A percentile compares a stretch with the other conserved stretches of the same genome.
phyloP scores from a whole-genome alignment of 2,797 vertebrate genomes.

The Sebastes iracundus region DNA sequence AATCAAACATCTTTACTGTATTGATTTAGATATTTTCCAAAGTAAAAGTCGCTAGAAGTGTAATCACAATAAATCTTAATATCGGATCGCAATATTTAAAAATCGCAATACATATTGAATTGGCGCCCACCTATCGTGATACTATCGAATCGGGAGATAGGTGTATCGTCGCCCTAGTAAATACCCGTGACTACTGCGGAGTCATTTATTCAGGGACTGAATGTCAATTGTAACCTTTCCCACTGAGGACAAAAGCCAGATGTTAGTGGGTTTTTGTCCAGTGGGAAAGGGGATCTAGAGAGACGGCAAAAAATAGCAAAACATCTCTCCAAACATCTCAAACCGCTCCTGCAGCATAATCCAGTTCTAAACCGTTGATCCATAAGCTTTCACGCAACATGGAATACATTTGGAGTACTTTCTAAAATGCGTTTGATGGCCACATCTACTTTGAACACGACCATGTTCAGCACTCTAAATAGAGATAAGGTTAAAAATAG shows the following conservation, averaged over 20 bases:
- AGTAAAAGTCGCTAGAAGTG: no score
- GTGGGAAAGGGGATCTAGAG: not conserved
- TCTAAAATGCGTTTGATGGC: not conserved
- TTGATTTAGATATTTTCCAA: no score
- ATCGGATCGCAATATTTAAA: no score
- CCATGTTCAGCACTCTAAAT: not conserved
- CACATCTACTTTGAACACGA: not conserved
- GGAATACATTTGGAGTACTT: not conserved
- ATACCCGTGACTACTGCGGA: not conserved
- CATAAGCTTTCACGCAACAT: not conserved
- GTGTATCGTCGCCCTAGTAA: not conserved
- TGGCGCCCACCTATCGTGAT: no score
- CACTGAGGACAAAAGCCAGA: not conserved
- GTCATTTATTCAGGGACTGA: not conserved
- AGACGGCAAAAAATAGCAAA: not conserved
- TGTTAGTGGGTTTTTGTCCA: not conserved
- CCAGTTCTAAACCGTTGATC: not conserved
- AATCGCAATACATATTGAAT: no score
- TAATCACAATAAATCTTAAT: no score
- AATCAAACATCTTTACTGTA: no score
- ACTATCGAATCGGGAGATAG: no score
- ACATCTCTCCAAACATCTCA: not conserved
- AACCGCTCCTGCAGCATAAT: not conserved
- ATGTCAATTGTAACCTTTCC: not conserved
- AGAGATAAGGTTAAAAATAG: not conserved